Conservation (phyloP, 2,113 vertebrate species). For the Seriola aureovittata region DNA sequence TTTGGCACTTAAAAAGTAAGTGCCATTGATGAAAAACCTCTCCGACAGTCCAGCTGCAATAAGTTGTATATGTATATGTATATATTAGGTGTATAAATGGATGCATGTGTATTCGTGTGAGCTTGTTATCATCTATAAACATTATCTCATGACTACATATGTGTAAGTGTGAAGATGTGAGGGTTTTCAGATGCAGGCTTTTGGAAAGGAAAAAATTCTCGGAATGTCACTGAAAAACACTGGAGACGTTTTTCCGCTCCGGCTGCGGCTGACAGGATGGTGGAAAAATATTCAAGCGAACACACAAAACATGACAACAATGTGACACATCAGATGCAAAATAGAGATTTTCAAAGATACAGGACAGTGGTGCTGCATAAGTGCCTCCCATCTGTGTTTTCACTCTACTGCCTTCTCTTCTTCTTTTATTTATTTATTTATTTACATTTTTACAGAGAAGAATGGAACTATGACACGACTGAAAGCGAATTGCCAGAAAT, state of each 20-base stretch:
- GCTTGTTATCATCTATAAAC: background rate
- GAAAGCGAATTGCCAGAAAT: background rate
- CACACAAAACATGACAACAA: conserved; percentile 59
- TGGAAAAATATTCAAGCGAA: conserved; percentile 15
- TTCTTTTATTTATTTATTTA: background rate
- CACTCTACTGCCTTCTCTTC: conserved; percentile 12
- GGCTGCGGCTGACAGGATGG: conserved; percentile 45
- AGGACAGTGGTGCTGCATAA: conserved; percentile 2
- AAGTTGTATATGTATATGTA: background rate
- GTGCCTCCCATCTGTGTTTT: conserved; percentile 16
- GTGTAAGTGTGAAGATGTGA: background rate
- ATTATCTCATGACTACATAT: background rate
- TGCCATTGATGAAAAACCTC: background rate
- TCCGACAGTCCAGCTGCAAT: background rate
- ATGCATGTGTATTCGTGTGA: background rate
- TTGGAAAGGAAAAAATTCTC: conserved; percentile 1
- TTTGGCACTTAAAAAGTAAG: background rate
- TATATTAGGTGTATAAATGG: background rate
- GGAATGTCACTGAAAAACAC: conserved; percentile 19
- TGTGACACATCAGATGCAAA: conserved; percentile 50
- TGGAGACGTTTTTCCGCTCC: conserved; percentile 31
- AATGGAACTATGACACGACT: background rate
- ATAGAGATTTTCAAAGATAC: conserved; percentile 40
- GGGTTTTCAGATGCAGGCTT: background rate
- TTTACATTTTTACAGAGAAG: background rate